Conservation (phyloP, 2,113 vertebrate species). For the Sakesphorus luctuosus region DNA sequence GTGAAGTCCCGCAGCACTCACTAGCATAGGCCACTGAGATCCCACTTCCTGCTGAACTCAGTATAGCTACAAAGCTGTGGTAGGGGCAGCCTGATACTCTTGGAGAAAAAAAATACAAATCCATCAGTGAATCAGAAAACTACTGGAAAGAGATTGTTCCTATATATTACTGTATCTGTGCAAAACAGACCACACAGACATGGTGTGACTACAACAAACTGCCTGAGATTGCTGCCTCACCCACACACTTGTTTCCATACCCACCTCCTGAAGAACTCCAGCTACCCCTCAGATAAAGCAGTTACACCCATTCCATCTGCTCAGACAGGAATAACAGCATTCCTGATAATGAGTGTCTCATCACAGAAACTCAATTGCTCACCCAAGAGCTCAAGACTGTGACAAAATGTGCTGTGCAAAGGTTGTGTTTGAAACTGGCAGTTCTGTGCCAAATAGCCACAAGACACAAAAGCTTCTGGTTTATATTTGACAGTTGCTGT, state of each 20-base stretch:
- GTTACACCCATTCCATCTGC: neutral
- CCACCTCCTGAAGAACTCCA: neutral
- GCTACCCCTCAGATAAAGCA: neutral
- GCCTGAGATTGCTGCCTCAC: neutral
- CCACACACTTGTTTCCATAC: neutral
- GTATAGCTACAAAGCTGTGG: neutral
- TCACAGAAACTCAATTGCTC: neutral
- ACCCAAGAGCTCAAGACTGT: neutral
- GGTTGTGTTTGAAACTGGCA: rapidly evolving
- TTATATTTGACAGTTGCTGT: neutral
- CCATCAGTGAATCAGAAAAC: neutral
- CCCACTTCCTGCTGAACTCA: neutral
- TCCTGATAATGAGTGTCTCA: neutral
- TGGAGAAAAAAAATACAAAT: neutral
- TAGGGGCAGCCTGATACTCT: neutral
- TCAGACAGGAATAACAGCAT: neutral
- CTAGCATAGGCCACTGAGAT: neutral
- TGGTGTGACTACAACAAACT: neutral
- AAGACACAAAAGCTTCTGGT: neutral
- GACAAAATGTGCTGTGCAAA: neutral
- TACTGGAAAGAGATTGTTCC: neutral
- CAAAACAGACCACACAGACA: neutral
- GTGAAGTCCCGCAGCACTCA: neutral
- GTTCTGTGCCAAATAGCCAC: neutral
- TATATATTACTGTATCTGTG: neutral